phyloP scores from a whole-genome alignment of 1,140 invertebrate species.

The Hyphantria cunea region DNA sequence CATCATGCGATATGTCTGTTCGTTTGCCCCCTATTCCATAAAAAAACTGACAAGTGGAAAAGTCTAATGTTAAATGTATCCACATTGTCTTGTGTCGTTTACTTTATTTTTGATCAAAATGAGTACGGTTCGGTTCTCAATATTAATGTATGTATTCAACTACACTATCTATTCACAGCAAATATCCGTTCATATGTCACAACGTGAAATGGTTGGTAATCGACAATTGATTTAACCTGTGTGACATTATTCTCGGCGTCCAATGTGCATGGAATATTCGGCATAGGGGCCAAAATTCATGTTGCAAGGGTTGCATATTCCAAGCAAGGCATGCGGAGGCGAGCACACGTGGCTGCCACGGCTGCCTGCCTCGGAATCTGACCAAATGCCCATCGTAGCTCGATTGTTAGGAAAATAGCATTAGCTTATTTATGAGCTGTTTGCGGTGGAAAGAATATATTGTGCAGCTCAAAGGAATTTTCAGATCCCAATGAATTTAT shows the following conservation, averaged over 20 bases:
- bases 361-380: constrained; percentile 72
- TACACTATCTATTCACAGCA: too few relatives aligned
- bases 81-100: too few relatives aligned
- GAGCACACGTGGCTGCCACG: constrained; percentile 74
- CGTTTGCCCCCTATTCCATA: too few relatives aligned
- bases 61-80: too few relatives aligned
- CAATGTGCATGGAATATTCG: constrained; percentile 72
- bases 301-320: constrained; percentile 70
- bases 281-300: constrained; percentile 71
- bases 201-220: constrained; percentile 40
- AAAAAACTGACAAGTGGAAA: too few relatives aligned
- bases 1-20: too few relatives aligned
- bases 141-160: too few relatives aligned
- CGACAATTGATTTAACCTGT: constrained; percentile 46
- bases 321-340: constrained; percentile 70
- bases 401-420: constrained; percentile 75
- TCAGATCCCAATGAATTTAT: too few relatives aligned
- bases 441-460: constrained; percentile 21
- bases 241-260: constrained; percentile 54
- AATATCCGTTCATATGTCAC: constrained; percentile 33
- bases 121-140: too few relatives aligned
- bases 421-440: constrained; percentile 71
- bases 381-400: constrained; percentile 76
- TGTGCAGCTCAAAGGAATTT: too few relatives aligned
- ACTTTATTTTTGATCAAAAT: too few relatives aligned